Percentiles rank a stretch among this genome's conserved stretches.
Evolutionary conservation across 2,797 vertebrate species (phyloP).

Genomic region (Huso huso): DNA sequence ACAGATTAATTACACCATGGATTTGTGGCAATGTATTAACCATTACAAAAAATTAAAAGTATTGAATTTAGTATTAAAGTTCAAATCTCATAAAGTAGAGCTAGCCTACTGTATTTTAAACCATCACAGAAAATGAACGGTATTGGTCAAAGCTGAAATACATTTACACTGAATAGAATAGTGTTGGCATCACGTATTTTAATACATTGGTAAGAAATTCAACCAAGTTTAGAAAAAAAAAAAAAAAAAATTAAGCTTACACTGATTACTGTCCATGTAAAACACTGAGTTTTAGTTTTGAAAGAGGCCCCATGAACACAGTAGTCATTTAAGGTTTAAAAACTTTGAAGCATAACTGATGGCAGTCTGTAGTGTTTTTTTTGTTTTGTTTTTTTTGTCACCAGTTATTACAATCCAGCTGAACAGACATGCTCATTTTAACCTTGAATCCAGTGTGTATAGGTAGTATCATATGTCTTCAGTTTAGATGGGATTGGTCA

Average conservation of each 20-base stretch:
- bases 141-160: no score
- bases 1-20: no score
- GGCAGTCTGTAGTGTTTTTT: not conserved
- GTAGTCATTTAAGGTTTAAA: not conserved
- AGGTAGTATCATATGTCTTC: not conserved
- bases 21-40: no score
- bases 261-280: slow-evolving; percentile 36
- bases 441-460: slow-evolving; percentile 1
- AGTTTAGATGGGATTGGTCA: slow-evolving; percentile 8
- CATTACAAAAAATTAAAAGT: no score
- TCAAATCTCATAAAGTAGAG: no score
- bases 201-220: not conserved
- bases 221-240: slow-evolving; percentile 9
- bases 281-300: slow-evolving; percentile 18
- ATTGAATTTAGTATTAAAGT: no score
- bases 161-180: no score
- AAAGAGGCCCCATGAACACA: not conserved
- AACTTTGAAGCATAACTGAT: slow-evolving; percentile 2
- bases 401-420: slow-evolving; percentile 2
- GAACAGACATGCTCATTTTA: slow-evolving; percentile 14
- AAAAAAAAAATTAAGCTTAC: not conserved
- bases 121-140: no score
- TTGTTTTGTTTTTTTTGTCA: not conserved
- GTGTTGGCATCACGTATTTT: not conserved
- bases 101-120: no score